phyloP scores from a whole-genome alignment of 2,797 vertebrate species.

The Diplodus puntazzo region DNA sequence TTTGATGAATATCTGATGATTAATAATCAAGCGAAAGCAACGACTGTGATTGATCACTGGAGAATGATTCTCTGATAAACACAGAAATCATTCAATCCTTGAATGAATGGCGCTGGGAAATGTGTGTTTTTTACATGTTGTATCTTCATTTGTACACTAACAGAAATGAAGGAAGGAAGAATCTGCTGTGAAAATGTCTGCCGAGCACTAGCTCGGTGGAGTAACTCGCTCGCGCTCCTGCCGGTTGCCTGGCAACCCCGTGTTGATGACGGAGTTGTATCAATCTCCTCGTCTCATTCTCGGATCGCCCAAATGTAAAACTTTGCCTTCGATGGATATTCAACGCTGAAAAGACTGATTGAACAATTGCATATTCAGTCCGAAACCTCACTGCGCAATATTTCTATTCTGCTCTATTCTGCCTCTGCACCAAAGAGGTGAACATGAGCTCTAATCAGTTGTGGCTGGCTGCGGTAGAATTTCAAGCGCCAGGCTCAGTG shows the following conservation, averaged over 20 bases:
- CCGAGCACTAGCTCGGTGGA: not conserved
- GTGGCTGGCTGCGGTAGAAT: slow-evolving; percentile 72
- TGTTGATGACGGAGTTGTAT: slow-evolving; percentile 24
- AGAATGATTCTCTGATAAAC: not conserved
- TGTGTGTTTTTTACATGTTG: not conserved
- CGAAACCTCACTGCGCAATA: not conserved
- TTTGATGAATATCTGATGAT: not conserved
- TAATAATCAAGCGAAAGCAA: not conserved
- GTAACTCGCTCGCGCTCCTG: slow-evolving; percentile 27
- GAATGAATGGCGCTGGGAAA: too few relatives aligned
- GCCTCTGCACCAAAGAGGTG: slow-evolving; percentile 57
- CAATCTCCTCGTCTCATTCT: slow-evolving; percentile 31
- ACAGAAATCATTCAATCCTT: not conserved
- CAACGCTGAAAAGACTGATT: slow-evolving; percentile 15
- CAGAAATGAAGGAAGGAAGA: not conserved
- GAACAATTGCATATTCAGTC: slow-evolving; percentile 1
- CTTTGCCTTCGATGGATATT: slow-evolving; percentile 15
- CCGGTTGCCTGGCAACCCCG: slow-evolving; percentile 57
- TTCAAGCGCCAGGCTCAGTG: slow-evolving; percentile 62
- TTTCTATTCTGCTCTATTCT: slow-evolving; percentile 5
- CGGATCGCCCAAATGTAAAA: slow-evolving; percentile 4
- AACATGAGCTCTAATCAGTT: slow-evolving; percentile 62
- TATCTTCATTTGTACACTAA: not conserved
- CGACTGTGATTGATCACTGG: not conserved
- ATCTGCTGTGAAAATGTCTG: slow-evolving; percentile 14